These are phyloP conservation scores for Diglossa cyanea DNA, from an alignment of 2,797 vertebrate species.

Conservation along the genomic window DNA sequence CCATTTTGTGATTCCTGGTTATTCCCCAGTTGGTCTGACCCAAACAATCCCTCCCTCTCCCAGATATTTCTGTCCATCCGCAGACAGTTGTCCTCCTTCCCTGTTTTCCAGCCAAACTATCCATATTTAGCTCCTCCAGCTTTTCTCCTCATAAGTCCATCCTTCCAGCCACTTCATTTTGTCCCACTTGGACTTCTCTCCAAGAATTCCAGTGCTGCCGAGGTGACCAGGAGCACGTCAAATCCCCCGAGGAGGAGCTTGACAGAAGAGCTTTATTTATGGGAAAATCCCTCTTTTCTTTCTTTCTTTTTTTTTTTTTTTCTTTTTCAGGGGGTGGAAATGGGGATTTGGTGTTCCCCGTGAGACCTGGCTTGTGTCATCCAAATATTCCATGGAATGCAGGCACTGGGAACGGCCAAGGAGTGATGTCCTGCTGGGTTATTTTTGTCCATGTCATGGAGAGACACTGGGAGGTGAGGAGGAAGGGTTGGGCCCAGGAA, in stretches of 20 bases:
- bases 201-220: background rate
- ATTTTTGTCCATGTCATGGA: background rate
- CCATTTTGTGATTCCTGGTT: slow-evolving; percentile 6
- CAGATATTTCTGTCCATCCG: background rate
- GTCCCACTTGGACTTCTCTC: slow-evolving; percentile 18
- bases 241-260: background rate
- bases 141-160: slow-evolving; percentile 50
- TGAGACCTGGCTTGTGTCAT: background rate
- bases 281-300: slow-evolving; percentile 31
- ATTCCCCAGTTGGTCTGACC: slow-evolving; percentile 28
- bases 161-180: background rate
- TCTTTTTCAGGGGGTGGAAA: background rate
- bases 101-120: slow-evolving; percentile 12
- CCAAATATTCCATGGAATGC: background rate
- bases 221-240: background rate
- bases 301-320: background rate
- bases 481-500: background rate
- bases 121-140: background rate
- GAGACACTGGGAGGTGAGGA: background rate
- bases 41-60: background rate
- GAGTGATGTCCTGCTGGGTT: accelerated
- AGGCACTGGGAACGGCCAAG: background rate
- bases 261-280: background rate
- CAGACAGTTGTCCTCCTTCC: slow-evolving; percentile 18
- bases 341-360: background rate